These are phyloP conservation scores for Clanis bilineata DNA, from an alignment of 2,888 invertebrate species.

Conservation along the genomic window DNA sequence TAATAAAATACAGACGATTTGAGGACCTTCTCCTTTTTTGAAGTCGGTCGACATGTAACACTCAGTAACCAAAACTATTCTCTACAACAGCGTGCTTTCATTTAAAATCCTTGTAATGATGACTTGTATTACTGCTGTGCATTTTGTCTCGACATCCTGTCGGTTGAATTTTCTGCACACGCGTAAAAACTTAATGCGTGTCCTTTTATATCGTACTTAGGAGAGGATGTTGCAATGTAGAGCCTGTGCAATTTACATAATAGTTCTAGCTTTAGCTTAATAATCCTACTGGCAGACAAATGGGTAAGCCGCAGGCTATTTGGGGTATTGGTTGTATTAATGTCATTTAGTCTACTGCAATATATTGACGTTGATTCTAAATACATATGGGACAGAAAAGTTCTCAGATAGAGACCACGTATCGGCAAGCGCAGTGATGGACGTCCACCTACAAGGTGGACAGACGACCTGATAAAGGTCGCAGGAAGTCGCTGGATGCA, in stretches of 20 bases:
- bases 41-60: not conserved
- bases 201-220: conserved; percentile 24
- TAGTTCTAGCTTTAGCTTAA: conserved; percentile 2
- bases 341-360: too few relatives aligned
- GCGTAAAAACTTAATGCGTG: conserved; percentile 24
- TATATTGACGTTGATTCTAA: too few relatives aligned
- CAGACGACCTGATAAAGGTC: too few relatives aligned
- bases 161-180: conserved; percentile 17
- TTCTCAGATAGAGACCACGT: too few relatives aligned
- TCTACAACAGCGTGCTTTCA: not conserved
- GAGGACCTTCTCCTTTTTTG: too few relatives aligned
- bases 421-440: too few relatives aligned
- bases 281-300: conserved; percentile 2
- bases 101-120: not conserved
- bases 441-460: too few relatives aligned
- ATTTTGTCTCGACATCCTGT: not conserved
- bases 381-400: too few relatives aligned
- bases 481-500: too few relatives aligned
- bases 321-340: conserved; percentile 1
- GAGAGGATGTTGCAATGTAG: conserved; percentile 15
- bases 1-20: too few relatives aligned
- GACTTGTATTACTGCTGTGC: conserved; percentile 1
- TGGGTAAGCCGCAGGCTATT: not conserved
- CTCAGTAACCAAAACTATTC: not conserved
- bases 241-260: conserved; percentile 15